phyloP scores from a whole-genome alignment of 2,113 vertebrate species.

The Macquaria ambigua region DNA sequence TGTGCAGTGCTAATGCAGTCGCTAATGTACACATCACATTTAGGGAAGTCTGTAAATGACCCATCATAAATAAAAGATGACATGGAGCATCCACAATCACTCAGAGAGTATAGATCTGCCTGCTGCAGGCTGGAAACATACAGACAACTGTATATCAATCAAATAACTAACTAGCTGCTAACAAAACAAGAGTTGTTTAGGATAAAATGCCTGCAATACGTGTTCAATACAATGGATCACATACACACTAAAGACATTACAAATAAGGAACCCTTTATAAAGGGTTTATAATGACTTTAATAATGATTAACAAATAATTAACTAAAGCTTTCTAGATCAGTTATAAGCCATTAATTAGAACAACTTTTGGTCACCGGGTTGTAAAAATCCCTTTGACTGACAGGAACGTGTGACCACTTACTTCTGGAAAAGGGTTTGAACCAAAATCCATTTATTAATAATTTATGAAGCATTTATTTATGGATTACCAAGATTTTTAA shows the following conservation, averaged over 20 bases:
- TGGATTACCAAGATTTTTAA: too few species aligned
- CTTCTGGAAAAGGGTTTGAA: neutral
- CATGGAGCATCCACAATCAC: constrained; percentile 59
- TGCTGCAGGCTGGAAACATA: constrained; percentile 32
- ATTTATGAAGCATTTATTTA: neutral
- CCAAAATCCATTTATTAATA: neutral
- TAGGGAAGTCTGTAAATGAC: constrained; percentile 70
- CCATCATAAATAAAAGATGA: constrained; percentile 81
- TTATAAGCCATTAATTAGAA: neutral
- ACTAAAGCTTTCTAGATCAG: neutral
- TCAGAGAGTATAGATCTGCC: constrained; percentile 67
- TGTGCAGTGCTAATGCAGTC: constrained; percentile 75
- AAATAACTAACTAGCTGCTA: constrained; percentile 30
- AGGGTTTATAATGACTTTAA: neutral
- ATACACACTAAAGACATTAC: neutral
- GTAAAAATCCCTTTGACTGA: neutral
- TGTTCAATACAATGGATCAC: neutral
- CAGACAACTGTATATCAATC: constrained; percentile 46
- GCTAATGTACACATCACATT: constrained; percentile 78
- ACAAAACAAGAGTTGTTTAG: constrained; percentile 8
- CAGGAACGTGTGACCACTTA: neutral
- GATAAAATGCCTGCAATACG: neutral
- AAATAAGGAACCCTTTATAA: neutral
- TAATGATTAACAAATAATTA: neutral
- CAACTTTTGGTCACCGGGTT: neutral